Conservation (phyloP, 2,113 vertebrate species). For the Zapornia atra region DNA sequence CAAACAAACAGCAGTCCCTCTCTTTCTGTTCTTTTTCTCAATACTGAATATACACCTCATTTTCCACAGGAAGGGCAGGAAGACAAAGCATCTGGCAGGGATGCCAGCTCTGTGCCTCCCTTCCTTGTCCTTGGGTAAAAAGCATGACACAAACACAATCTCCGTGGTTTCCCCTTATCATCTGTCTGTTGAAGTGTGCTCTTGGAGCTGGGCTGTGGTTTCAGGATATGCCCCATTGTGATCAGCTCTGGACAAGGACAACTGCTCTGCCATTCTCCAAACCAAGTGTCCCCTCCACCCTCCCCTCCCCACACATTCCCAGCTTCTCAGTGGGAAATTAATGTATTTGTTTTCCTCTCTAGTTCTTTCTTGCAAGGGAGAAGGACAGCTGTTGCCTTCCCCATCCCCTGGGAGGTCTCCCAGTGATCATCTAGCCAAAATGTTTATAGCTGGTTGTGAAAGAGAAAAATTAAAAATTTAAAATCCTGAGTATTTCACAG, state of each 20-base stretch:
- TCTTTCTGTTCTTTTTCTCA: not conserved
- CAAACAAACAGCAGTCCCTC: not conserved
- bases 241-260: not conserved
- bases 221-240: accelerated
- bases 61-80: not conserved
- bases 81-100: not conserved
- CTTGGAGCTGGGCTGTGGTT: not conserved
- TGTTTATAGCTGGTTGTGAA: not conserved
- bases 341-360: not conserved
- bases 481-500: not conserved
- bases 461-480: not conserved
- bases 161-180: not conserved
- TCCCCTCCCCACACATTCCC: not conserved
- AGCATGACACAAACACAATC: not conserved
- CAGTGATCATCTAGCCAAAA: not conserved
- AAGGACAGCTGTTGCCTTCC: conserved; percentile 12
- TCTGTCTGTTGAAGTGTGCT: not conserved
- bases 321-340: not conserved
- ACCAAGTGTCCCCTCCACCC: not conserved
- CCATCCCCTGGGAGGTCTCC: not conserved
- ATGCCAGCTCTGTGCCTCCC: not conserved
- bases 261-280: not conserved
- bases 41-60: accelerated
- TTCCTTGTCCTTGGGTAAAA: not conserved
- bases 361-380: not conserved